phyloP scores from a whole-genome alignment of 2,888 invertebrate genomes.

The Erebia palarica region DNA sequence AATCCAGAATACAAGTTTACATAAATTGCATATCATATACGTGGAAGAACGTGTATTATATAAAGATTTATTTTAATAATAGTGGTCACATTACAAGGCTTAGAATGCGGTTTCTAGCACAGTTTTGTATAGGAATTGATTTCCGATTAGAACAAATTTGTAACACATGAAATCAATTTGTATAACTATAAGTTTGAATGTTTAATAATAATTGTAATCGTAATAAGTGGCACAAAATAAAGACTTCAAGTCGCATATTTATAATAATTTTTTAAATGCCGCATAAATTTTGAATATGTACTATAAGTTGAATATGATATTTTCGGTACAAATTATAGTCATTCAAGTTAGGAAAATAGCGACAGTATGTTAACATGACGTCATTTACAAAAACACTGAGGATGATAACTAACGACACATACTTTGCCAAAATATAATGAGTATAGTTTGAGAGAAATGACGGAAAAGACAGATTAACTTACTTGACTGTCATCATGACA shows the following conservation, averaged over 20 bases:
- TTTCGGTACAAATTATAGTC: background rate
- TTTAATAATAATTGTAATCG: background rate
- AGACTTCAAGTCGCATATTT: constrained; percentile 3
- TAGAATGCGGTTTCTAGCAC: constrained; percentile 5
- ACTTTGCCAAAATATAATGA: too few relatives aligned
- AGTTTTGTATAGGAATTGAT: constrained; percentile 44
- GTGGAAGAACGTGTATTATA: too few relatives aligned
- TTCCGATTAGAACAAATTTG: constrained; percentile 28
- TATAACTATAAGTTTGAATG: constrained; percentile 7
- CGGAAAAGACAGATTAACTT: too few relatives aligned
- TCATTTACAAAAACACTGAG: too few relatives aligned
- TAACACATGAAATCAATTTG: constrained; percentile 16
- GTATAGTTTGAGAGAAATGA: too few relatives aligned
- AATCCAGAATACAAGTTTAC: too few relatives aligned
- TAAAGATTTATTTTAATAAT: background rate
- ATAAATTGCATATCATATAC: too few relatives aligned
- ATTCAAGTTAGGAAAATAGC: background rate
- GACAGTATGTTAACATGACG: background rate
- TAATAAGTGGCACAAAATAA: constrained; percentile 15
- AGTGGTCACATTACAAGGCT: constrained; percentile 10
- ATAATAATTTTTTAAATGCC: background rate
- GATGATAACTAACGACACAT: too few relatives aligned
- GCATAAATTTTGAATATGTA: background rate
- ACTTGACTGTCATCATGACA: too few relatives aligned
- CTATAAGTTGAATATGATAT: background rate